These are phyloP conservation scores for Chrysomallon squamiferum DNA, from an alignment of 1,140 invertebrate species.

Conservation along the genomic window DNA sequence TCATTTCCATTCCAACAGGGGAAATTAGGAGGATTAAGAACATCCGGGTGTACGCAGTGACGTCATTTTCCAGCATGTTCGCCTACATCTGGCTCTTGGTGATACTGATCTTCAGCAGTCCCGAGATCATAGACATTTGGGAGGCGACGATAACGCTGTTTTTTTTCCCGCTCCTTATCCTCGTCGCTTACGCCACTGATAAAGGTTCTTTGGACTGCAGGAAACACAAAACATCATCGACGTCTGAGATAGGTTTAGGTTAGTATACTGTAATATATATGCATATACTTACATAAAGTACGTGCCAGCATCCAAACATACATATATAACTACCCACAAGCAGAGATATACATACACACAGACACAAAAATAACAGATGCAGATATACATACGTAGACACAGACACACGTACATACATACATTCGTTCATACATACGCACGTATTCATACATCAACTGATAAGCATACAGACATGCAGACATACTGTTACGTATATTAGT, in stretches of 20 bases:
- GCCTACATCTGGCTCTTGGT: constrained; percentile 73
- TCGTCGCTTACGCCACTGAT: constrained; percentile 65
- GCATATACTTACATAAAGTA: no score
- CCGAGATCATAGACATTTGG: constrained; percentile 68
- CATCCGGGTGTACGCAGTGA: constrained; percentile 69
- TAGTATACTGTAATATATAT: no score
- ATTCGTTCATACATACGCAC: no score
- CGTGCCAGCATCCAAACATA: no score
- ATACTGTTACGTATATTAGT: no score
- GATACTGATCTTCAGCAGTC: constrained; percentile 64
- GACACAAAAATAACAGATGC: no score
- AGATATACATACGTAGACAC: no score
- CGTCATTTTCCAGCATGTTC: constrained; percentile 68
- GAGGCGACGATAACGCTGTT: constrained; percentile 70
- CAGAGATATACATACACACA: no score
- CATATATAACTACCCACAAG: no score
- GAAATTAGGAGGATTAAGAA: constrained; percentile 86
- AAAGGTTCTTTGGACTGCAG: constrained; percentile 57
- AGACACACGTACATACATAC: no score
- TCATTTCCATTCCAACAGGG: constrained; percentile 66
- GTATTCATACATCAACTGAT: no score
- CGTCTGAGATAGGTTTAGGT: constrained; percentile 45
- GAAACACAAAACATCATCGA: constrained; percentile 36
- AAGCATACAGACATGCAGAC: no score
- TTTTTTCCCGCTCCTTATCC: constrained; percentile 68